A percentile compares a stretch with the other conserved stretches of the same genome.
phyloP scores from a whole-genome alignment of 2,113 vertebrate genomes.

The Myxocyprinus asiaticus region DNA sequence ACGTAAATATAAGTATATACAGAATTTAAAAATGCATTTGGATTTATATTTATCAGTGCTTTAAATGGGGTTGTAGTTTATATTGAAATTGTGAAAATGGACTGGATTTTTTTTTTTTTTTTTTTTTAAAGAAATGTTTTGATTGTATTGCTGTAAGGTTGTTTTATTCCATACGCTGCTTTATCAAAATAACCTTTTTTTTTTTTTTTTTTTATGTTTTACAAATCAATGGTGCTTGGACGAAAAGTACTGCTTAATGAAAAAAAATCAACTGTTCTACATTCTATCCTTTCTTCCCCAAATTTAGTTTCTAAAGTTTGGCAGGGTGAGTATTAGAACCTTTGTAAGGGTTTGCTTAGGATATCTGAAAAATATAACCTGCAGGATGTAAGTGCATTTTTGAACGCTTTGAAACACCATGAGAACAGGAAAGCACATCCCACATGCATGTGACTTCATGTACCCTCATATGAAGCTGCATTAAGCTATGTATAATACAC shows the following conservation, averaged over 20 bases:
- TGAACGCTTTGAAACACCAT: too few relatives aligned
- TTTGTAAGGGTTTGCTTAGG: neutral
- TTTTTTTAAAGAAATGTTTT: slow-evolving; percentile 62
- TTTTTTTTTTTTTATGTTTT: slow-evolving; percentile 46
- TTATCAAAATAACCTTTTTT: slow-evolving; percentile 58
- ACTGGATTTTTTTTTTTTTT: slow-evolving; percentile 49
- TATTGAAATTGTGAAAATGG: slow-evolving; percentile 60
- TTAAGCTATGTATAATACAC: neutral
- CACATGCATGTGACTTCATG: slow-evolving; percentile 1
- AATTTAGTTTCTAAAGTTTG: neutral
- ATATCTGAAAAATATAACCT: neutral
- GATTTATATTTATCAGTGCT: slow-evolving; percentile 77
- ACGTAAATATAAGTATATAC: slow-evolving; percentile 64
- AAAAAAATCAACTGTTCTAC: neutral
- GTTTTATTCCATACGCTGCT: slow-evolving; percentile 60
- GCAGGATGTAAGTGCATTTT: too few relatives aligned
- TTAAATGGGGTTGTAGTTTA: slow-evolving; percentile 69
- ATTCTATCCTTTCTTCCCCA: neutral
- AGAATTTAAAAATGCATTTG: slow-evolving; percentile 61
- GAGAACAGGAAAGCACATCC: neutral
- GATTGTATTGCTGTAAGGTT: slow-evolving; percentile 69
- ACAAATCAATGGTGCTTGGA: slow-evolving; percentile 22
- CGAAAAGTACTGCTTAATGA: neutral
- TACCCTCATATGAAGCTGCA: neutral
- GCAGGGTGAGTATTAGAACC: neutral